Conservation (phyloP, 1,140 invertebrate genomes). For the Zaprionus camerounensis region DNA sequence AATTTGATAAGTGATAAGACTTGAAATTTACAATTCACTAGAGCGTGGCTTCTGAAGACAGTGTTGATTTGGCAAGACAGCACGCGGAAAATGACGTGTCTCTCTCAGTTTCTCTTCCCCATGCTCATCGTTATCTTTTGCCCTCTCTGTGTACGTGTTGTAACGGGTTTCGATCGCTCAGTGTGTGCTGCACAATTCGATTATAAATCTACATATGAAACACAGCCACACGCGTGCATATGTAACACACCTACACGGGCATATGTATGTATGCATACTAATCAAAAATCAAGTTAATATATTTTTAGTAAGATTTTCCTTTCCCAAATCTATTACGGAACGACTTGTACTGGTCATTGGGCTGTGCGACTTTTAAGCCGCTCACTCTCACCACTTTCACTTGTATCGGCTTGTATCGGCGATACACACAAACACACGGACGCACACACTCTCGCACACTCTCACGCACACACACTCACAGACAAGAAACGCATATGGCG, state of each 20-base stretch:
- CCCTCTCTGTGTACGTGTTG: conserved; percentile 26
- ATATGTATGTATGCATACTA: not conserved
- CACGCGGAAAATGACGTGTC: conserved; percentile 63
- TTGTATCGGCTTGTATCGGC: conserved; percentile 58
- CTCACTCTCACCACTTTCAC: conserved; percentile 75
- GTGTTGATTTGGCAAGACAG: conserved; percentile 55
- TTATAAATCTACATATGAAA: conserved; percentile 47
- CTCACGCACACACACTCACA: conserved; percentile 15
- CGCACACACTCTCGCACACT: conserved; percentile 1
- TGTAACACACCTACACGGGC: not conserved
- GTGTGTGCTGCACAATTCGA: conserved; percentile 51
- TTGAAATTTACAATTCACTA: conserved; percentile 46
- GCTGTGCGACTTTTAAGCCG: conserved; percentile 30
- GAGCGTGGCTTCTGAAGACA: conserved; percentile 72
- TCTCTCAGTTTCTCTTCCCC: conserved; percentile 52
- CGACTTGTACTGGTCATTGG: conserved; percentile 46
- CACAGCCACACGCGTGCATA: conserved; percentile 3
- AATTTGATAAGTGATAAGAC: conserved; percentile 59
- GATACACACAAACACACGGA: conserved; percentile 32
- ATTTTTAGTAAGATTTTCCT: conserved; percentile 33
- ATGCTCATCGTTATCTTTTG: conserved; percentile 36
- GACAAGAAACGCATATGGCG: conserved; percentile 35
- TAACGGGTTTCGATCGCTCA: conserved; percentile 68
- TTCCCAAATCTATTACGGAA: conserved; percentile 69
- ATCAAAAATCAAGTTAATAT: conserved; percentile 23